Conservation (phyloP, 2,797 vertebrate species). For the Corythornis leucogaster region DNA sequence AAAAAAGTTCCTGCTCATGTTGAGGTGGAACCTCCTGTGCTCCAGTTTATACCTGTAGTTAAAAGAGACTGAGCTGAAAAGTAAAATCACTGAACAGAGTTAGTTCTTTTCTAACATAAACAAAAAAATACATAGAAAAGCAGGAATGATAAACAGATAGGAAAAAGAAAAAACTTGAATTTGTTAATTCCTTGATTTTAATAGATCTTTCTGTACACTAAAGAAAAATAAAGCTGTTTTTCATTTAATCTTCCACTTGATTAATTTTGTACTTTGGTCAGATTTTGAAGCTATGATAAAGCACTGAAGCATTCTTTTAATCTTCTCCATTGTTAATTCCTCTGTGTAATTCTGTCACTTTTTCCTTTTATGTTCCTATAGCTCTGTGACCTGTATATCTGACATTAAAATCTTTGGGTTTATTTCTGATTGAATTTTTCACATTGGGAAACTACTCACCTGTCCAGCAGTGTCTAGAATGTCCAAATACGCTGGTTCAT, state of each 20-base stretch:
- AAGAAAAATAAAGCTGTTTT: not conserved
- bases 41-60: too few relatives aligned
- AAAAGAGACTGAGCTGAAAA: not conserved
- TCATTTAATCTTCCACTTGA: not conserved
- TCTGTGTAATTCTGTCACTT: not conserved
- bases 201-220: not conserved
- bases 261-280: not conserved
- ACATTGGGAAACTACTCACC: constrained; percentile 42
- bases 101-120: not conserved
- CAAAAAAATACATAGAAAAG: not conserved
- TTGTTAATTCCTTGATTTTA: not conserved
- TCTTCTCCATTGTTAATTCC: not conserved
- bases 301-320: not conserved
- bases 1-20: too few relatives aligned
- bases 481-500: constrained; percentile 78
- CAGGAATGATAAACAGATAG: not conserved
- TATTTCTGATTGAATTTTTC: not conserved
- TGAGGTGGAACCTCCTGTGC: too few relatives aligned
- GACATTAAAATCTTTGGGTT: not conserved
- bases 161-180: not conserved
- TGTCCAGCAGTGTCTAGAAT: constrained; percentile 82
- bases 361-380: not conserved
- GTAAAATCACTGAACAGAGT: not conserved
- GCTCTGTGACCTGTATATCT: not conserved
- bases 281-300: not conserved